These are phyloP conservation scores for Sepiola atlantica DNA, from an alignment of 2,888 invertebrate species.

Conservation along the genomic window DNA sequence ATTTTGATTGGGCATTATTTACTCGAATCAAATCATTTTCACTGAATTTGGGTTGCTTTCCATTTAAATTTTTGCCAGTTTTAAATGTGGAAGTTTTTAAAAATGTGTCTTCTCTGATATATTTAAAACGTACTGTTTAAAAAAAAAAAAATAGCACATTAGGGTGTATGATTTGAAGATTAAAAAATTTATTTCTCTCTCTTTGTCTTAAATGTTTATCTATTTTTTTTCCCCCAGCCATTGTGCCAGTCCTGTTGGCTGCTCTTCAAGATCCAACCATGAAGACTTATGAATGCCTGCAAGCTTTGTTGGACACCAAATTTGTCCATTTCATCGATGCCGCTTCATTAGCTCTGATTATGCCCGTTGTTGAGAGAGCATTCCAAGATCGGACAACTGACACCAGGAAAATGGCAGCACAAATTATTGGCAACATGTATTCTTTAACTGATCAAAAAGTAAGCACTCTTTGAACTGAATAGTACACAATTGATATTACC, in stretches of 20 bases:
- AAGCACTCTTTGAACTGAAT: neutral
- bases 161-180: too few relatives aligned
- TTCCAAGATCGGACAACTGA: conserved; percentile 98
- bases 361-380: conserved; percentile 98
- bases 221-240: conserved; percentile 64
- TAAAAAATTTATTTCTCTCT: too few relatives aligned
- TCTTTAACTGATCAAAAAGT: conserved; percentile 96
- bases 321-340: conserved; percentile 99
- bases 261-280: conserved; percentile 97
- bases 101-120: too few relatives aligned
- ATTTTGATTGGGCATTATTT: too few relatives aligned
- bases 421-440: conserved; percentile 99
- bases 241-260: conserved; percentile 81
- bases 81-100: too few relatives aligned
- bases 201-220: neutral
- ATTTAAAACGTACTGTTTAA: too few relatives aligned
- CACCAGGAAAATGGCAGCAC: conserved; percentile 98
- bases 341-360: conserved; percentile 96
- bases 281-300: conserved; percentile 93
- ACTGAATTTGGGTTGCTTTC: too few relatives aligned
- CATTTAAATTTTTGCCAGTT: too few relatives aligned
- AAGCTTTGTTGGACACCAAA: conserved; percentile 83
- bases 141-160: too few relatives aligned
- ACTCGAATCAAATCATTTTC: too few relatives aligned
- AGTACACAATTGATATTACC: too few relatives aligned